These are phyloP conservation scores for Brachymystax lenok DNA, from an alignment of 2,797 vertebrate species.

Conservation along the genomic window DNA sequence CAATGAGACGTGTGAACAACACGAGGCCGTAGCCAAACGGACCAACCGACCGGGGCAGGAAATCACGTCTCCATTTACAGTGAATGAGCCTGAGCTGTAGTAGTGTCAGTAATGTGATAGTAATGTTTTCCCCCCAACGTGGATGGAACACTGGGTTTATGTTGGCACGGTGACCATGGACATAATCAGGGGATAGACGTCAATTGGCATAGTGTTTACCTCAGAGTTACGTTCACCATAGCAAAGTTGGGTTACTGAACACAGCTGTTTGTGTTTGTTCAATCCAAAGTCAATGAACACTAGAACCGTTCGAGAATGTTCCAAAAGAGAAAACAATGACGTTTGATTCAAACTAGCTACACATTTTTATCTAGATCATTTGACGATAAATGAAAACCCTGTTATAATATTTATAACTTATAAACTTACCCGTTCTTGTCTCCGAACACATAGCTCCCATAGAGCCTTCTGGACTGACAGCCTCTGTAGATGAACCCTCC, in stretches of 20 bases:
- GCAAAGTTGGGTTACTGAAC: neutral
- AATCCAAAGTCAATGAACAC: neutral
- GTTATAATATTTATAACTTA: neutral
- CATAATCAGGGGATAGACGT: constrained; percentile 42
- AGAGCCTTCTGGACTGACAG: constrained; percentile 94
- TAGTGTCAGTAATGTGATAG: constrained; percentile 59
- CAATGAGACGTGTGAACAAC: constrained; percentile 65
- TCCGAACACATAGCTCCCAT: constrained; percentile 94
- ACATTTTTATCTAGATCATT: neutral
- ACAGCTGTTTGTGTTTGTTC: neutral
- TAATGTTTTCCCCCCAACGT: constrained; percentile 41
- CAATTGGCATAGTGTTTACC: constrained; percentile 17
- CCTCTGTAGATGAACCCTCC: constrained; percentile 97
- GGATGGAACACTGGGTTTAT: constrained; percentile 52
- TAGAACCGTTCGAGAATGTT: neutral
- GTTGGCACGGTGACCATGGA: constrained; percentile 38
- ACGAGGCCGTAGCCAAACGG: constrained; percentile 29
- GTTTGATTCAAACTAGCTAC: neutral
- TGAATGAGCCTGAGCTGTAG: constrained; percentile 38
- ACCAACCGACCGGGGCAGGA: constrained; percentile 37
- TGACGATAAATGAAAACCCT: neutral
- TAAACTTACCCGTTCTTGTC: constrained; percentile 90
- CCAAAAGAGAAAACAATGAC: neutral
- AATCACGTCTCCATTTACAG: constrained; percentile 63
- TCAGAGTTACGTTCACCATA: neutral